A percentile compares a stretch with the other conserved stretches of the same genome.
phyloP scores from a whole-genome alignment of 2,113 vertebrate genomes.

The Pampusana beccarii region DNA sequence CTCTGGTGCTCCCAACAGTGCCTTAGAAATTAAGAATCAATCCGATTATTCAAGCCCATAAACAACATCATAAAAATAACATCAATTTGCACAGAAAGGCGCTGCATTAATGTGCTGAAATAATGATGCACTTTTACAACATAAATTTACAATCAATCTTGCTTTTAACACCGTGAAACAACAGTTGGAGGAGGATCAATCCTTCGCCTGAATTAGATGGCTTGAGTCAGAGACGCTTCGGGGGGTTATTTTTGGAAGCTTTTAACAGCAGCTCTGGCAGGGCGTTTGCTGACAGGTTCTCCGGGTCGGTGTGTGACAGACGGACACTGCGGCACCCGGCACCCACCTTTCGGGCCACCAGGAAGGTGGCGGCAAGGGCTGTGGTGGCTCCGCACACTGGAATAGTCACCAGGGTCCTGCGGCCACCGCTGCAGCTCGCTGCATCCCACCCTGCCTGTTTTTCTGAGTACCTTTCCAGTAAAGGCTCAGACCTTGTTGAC shows the following conservation, averaged over 20 bases:
- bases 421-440: not conserved
- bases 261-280: not conserved
- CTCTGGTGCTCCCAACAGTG: conserved; percentile 1
- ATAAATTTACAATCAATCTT: conserved; percentile 72
- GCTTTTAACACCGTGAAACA: conserved; percentile 54
- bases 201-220: conserved; percentile 31
- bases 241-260: conserved; percentile 35
- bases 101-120: conserved; percentile 68
- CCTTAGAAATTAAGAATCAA: conserved; percentile 75
- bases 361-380: not conserved
- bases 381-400: not conserved
- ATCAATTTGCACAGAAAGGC: conserved; percentile 74
- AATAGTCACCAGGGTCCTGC: accelerated
- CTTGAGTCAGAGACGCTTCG: conserved; percentile 56
- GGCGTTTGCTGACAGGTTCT: not conserved
- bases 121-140: conserved; percentile 69
- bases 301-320: not conserved
- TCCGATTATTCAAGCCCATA: conserved; percentile 76
- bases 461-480: not conserved
- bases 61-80: conserved; percentile 78
- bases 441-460: accelerated
- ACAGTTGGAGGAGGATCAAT: conserved; percentile 58
- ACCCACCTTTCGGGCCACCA: not conserved
- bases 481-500: not conserved
- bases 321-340: not conserved